phyloP scores from a whole-genome alignment of 35 echinoderm and acorn worm genomes.

The Apostichopus californicus region DNA sequence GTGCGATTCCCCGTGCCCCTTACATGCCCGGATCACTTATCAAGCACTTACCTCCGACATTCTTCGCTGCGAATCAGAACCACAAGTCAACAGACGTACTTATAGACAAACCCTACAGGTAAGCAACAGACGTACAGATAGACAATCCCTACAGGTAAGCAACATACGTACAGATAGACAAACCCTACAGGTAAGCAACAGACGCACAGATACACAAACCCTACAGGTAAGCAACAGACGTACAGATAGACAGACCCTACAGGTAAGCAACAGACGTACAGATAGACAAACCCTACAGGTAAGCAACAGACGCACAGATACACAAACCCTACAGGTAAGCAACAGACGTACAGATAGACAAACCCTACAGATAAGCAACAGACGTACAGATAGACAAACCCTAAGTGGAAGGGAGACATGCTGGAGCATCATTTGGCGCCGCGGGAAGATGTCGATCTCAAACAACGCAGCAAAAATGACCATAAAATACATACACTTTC shows the following conservation, averaged over 20 bases:
- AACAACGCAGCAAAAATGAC: no score
- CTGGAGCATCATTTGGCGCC: no score
- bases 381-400: neutral
- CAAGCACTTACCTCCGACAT: constrained; percentile 23
- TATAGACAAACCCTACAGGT: constrained; percentile 9
- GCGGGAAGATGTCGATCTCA: no score
- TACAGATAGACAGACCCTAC: no score
- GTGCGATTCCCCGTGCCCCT: neutral
- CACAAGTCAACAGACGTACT: neutral
- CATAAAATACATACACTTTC: no score
- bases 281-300: neutral
- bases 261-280: neutral
- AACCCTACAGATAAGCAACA: no score
- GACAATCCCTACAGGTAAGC: no score
- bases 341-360: no score
- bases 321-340: no score
- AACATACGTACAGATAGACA: no score
- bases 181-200: no score
- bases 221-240: neutral
- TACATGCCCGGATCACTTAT: constrained; percentile 39
- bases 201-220: no score
- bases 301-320: neutral
- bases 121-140: neutral
- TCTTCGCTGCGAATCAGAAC: neutral
- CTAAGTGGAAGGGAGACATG: neutral